Percentiles rank a stretch among this genome's conserved stretches.
phyloP scores from a whole-genome alignment of 2,797 vertebrate genomes.

The Eupleurogrammus muticus region DNA sequence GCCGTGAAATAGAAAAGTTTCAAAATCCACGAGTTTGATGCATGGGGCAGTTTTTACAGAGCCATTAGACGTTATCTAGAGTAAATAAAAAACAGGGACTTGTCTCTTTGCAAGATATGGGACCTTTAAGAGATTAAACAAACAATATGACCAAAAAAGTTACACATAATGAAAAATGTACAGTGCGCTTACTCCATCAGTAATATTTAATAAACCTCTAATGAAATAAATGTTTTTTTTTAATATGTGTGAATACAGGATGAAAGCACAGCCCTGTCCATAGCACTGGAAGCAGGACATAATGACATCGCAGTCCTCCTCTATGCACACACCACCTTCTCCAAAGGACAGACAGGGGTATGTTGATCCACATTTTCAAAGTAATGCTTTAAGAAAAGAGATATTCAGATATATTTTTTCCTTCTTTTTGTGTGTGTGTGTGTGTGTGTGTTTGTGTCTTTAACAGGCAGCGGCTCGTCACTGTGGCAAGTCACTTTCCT shows the following conservation, averaged over 20 bases:
- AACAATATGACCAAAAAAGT: no score
- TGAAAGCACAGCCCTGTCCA: constrained; percentile 94
- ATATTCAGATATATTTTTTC: not conserved
- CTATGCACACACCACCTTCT: constrained; percentile 95
- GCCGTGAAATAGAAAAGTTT: no score
- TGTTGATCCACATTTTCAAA: constrained; percentile 54
- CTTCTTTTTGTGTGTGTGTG: not conserved
- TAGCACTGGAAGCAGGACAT: constrained; percentile 96
- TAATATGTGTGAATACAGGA: constrained; percentile 83
- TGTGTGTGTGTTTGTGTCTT: constrained; percentile 28
- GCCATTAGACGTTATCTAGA: no score
- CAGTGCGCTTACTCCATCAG: no score
- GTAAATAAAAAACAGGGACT: no score
- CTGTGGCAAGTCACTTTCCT: constrained; percentile 86
- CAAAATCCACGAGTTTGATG: no score
- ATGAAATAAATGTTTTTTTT: not conserved
- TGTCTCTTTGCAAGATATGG: no score
- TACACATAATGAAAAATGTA: not conserved
- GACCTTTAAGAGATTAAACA: no score
- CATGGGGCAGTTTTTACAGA: no score
- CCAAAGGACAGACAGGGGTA: constrained; percentile 89
- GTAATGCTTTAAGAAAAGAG: not conserved
- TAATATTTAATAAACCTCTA: not conserved
- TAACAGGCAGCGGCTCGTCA: constrained; percentile 87
- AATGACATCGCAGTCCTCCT: constrained; percentile 96